These are phyloP conservation scores for Progne subis DNA, from an alignment of 2,113 vertebrate genomes.

Conservation along the genomic window DNA sequence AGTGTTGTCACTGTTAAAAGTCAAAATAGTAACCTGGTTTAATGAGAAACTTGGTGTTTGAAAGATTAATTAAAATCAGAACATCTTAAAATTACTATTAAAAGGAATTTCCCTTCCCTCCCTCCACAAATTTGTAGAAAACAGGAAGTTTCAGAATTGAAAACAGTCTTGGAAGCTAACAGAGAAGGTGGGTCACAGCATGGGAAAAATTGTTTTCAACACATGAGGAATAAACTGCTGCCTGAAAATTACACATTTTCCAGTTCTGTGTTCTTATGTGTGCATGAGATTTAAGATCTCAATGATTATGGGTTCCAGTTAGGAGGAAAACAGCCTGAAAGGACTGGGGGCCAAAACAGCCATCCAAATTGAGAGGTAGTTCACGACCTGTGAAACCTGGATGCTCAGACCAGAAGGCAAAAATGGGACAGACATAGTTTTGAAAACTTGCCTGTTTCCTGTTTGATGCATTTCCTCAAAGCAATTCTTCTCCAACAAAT, in stretches of 20 bases:
- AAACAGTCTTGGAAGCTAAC: background rate
- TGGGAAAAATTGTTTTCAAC: background rate
- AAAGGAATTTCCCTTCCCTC: background rate
- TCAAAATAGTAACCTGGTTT: background rate
- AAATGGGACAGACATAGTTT: background rate
- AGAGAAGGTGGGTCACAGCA: background rate
- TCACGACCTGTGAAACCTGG: background rate
- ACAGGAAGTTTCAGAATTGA: background rate
- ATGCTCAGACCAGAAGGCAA: background rate
- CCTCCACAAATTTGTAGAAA: background rate
- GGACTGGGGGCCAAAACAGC: background rate
- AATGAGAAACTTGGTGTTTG: background rate
- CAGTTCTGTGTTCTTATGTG: background rate
- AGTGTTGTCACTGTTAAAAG: background rate
- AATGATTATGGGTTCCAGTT: background rate
- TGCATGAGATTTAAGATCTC: background rate
- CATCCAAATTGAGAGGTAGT: background rate
- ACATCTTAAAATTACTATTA: background rate
- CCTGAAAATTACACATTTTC: background rate
- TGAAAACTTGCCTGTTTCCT: background rate
- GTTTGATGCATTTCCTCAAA: background rate
- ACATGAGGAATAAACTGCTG: background rate
- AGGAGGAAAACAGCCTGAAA: background rate
- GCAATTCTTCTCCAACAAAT: background rate
- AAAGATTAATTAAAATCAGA: background rate